Evolutionary conservation across 2,888 invertebrate genomes (phyloP), one percentile per base, ranked within the genome.

Genomic region (Mycalesis mineus): DNA sequence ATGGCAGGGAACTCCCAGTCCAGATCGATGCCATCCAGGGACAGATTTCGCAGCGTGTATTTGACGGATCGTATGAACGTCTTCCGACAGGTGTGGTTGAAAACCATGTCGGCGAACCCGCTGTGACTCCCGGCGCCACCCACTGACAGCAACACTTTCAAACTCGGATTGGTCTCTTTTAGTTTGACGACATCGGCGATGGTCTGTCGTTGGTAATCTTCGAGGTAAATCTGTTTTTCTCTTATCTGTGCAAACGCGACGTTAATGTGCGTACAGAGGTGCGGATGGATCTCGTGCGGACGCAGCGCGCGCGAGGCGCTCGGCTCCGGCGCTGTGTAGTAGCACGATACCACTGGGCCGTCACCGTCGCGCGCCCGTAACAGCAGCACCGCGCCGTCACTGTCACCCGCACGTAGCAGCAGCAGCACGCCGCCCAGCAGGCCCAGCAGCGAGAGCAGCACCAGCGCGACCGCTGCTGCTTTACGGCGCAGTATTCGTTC

Each of bases 1-100:
- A 94, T 90, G 0, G 92, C 93, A 1, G 97, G 97, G 78, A 96
- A 97, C 75, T 97, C 97, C 96, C 96, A 96, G 74, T 96, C 96
- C 31, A 96, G 80, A 80, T 96, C 95, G 0, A 95, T 78, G 6
- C 95, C 95, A 78, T 95, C 94, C 29, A 94, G 78, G 37, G 84
- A 84, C 62, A 91, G 91, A 28, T 83, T 80, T 59, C 85, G 85
- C 31, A 93, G 81, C 40, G 91, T 77, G 59, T 84, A 73, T 65
- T 91, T 91, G 0, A 92, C 68, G 0, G 92, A 92, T 63, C 79
- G 86, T 13, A 92, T 90, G 60, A 92, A 92, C 29, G 74, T 79
- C 84, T 95, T 95, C 61, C 96, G 91, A 52, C 91, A 92, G 0
- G 91, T 88, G 78, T 95, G 95, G 74, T 93, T 91, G 7, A 84